Evolutionary conservation across 2,113 vertebrate genomes (phyloP).

Genomic region (Tamias sibiricus): DNA sequence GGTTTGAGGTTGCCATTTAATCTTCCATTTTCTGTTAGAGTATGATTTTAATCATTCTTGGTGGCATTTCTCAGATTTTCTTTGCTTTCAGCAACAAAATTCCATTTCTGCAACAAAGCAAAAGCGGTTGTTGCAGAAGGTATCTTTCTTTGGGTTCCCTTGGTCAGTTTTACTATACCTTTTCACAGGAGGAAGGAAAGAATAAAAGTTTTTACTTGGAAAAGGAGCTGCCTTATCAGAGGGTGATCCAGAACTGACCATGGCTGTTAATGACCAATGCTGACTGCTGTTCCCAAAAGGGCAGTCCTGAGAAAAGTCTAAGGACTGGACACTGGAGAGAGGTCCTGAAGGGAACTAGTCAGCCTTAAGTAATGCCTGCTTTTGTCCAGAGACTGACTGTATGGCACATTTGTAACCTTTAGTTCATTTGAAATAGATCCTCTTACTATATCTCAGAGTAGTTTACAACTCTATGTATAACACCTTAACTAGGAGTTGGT

Average conservation of each 20-base stretch:
- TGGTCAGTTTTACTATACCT: conserved; percentile 57
- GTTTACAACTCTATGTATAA: conserved; percentile 65
- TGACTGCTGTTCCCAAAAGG: conserved; percentile 77
- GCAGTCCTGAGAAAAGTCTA: conserved; percentile 80
- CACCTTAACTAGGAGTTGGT: conserved; percentile 63
- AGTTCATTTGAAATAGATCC: conserved; percentile 81
- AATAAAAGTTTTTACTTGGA: conserved; percentile 57
- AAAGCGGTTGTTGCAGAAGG: not conserved
- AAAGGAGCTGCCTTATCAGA: conserved; percentile 71
- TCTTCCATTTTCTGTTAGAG: not conserved
- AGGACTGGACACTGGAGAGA: conserved; percentile 54
- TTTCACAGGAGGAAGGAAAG: not conserved
- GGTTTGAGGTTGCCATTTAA: not conserved
- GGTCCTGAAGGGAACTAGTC: conserved; percentile 70
- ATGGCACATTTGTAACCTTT: conserved; percentile 43
- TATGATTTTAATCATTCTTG: not conserved
- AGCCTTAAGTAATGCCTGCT: conserved; percentile 81
- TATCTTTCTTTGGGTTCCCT: conserved; percentile 57
- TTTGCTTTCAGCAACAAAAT: conserved; percentile 28
- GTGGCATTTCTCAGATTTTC: not conserved
- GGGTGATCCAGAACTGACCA: conserved; percentile 74
- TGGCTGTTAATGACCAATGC: conserved; percentile 78
- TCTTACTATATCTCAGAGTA: conserved; percentile 73
- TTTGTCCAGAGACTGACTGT: conserved; percentile 75
- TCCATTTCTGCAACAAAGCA: conserved; percentile 56